phyloP scores from a whole-genome alignment of 2,797 vertebrate species.

The Enteromius radiatus region DNA sequence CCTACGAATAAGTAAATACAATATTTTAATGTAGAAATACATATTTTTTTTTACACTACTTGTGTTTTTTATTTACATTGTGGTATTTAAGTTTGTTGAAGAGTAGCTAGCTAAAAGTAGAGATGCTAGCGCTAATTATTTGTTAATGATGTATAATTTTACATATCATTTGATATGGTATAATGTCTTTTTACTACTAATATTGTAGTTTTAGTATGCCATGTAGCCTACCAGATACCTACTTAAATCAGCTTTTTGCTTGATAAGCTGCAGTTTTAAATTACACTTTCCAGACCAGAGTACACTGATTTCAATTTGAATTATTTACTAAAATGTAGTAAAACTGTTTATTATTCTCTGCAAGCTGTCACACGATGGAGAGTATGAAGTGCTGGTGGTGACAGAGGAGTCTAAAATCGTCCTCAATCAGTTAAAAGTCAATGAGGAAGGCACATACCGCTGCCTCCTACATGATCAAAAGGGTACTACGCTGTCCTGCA shows the following conservation, averaged over 20 bases:
- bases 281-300: neutral
- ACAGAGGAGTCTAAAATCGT: constrained; percentile 73
- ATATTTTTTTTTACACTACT: no score
- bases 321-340: neutral
- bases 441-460: constrained; percentile 73
- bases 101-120: neutral
- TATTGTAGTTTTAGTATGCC: neutral
- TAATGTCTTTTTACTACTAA: no score
- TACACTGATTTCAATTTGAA: neutral
- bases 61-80: no score
- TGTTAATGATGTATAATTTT: neutral
- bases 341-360: neutral
- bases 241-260: neutral
- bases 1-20: no score
- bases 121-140: neutral
- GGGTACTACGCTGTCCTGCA: constrained; percentile 68
- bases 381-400: constrained; percentile 70
- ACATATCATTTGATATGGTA: no score
- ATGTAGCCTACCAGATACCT: neutral
- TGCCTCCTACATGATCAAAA: constrained; percentile 70
- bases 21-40: neutral
- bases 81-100: neutral
- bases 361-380: constrained; percentile 52
- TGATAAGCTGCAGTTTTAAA: neutral
- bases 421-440: constrained; percentile 74